These are phyloP conservation scores for Galaxea fascicularis DNA, from an alignment of 92 coral and sea anemone genomes.

Conservation along the genomic window DNA sequence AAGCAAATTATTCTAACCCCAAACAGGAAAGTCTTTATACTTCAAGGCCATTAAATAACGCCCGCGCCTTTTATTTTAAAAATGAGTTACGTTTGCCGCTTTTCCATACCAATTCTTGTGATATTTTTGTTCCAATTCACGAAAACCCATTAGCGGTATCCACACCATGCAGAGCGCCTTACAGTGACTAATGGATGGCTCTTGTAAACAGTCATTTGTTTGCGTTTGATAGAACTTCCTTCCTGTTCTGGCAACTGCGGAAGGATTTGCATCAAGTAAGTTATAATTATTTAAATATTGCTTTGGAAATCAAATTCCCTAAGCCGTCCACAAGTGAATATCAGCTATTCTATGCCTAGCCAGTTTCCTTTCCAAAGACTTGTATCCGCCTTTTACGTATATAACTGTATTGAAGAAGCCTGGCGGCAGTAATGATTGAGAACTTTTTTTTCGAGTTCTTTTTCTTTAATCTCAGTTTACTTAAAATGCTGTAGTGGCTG, in stretches of 20 bases:
- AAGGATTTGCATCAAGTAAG: conserved; percentile 14
- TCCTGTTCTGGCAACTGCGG: conserved; percentile 47
- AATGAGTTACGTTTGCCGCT: not conserved
- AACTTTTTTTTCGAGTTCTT: too few species aligned
- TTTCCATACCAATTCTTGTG: not conserved
- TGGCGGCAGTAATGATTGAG: too few species aligned
- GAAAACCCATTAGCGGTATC: conserved; percentile 28
- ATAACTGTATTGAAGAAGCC: too few species aligned
- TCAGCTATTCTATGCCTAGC: not conserved
- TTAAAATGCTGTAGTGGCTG: too few species aligned
- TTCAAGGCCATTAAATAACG: conserved; percentile 8
- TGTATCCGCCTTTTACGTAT: too few species aligned
- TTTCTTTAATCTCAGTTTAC: too few species aligned
- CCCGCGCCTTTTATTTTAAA: not conserved
- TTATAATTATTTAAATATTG: not conserved
- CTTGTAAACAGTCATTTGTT: conserved; percentile 25
- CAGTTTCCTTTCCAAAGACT: too few species aligned
- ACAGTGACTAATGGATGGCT: conserved; percentile 12
- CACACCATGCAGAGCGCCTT: not conserved
- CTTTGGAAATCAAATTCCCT: conserved; percentile 17
- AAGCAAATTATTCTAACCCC: not conserved
- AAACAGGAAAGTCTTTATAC: not conserved
- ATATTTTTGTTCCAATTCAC: not conserved
- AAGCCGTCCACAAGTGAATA: conserved; percentile 2
- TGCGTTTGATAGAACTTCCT: conserved; percentile 40